Conservation (phyloP, 2,888 invertebrate species). For the Endotricha flammealis region DNA sequence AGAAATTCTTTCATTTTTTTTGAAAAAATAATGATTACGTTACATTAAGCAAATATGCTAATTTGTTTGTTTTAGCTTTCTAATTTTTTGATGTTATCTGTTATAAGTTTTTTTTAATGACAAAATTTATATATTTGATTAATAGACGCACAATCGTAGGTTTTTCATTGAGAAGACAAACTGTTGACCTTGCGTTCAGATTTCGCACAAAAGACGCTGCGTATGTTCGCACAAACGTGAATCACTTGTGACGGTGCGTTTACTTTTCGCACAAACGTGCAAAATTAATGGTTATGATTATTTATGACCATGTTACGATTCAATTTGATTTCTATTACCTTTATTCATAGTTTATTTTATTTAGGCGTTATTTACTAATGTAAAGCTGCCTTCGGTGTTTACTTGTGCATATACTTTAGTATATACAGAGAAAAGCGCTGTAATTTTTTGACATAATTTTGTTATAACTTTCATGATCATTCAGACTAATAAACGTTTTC, state of each 20-base stretch:
- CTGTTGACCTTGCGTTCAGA: no score
- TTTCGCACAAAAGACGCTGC: no score
- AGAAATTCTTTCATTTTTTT: neutral
- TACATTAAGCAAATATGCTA: neutral
- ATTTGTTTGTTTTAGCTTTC: conserved; percentile 10
- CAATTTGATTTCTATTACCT: no score
- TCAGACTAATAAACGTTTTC: no score
- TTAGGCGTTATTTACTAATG: conserved; percentile 46
- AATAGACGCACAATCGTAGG: conserved; percentile 25
- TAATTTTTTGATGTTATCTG: conserved; percentile 15
- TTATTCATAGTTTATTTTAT: no score
- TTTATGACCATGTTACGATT: no score
- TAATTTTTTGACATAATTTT: conserved; percentile 1
- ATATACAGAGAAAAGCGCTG: conserved; percentile 69
- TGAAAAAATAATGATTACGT: neutral
- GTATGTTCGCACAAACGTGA: no score
- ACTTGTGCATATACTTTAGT: conserved; percentile 64
- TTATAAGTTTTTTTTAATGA: conserved; percentile 8
- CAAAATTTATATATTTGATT: conserved; percentile 9
- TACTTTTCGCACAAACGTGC: no score
- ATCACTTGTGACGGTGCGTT: no score
- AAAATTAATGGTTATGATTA: no score
- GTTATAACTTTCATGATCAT: conserved; percentile 2
- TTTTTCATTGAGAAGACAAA: conserved; percentile 8
- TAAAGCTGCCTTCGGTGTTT: conserved; percentile 60